These are phyloP conservation scores for Papilio helenus DNA, from an alignment of 1,140 invertebrate species.

Conservation along the genomic window DNA sequence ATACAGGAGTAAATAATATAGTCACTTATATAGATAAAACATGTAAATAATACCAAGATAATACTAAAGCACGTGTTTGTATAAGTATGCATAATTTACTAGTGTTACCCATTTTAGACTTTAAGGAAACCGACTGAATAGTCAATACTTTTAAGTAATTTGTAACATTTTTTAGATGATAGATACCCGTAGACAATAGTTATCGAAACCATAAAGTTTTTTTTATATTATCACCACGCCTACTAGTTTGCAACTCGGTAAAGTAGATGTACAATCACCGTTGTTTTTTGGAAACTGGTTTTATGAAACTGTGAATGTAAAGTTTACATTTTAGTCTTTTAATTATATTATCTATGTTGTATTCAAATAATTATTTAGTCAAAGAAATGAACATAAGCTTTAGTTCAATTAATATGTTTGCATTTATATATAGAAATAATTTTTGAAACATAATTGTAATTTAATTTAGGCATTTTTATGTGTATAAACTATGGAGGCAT, in stretches of 20 bases:
- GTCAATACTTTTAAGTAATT: slow-evolving; percentile 78
- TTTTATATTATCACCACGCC: background rate
- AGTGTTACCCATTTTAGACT: slow-evolving; percentile 56
- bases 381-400: slow-evolving; percentile 10
- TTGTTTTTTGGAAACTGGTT: slow-evolving; percentile 10
- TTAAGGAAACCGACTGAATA: slow-evolving; percentile 81
- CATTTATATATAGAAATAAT: slow-evolving; percentile 26
- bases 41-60: slow-evolving; percentile 11
- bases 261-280: background rate
- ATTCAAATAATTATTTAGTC: slow-evolving; percentile 27
- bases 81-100: slow-evolving; percentile 24
- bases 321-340: background rate
- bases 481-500: slow-evolving; percentile 63
- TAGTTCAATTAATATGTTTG: background rate
- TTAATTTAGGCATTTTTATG: slow-evolving; percentile 45
- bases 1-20: background rate
- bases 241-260: slow-evolving; percentile 20
- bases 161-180: slow-evolving; percentile 48
- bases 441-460: slow-evolving; percentile 35
- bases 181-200: slow-evolving; percentile 33
- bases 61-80: slow-evolving; percentile 31
- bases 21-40: slow-evolving; percentile 6
- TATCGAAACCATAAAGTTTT: slow-evolving; percentile 1
- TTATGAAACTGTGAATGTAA: background rate
- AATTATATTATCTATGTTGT: slow-evolving; percentile 12